Evolutionary conservation across 2,888 invertebrate genomes (phyloP), one percentile per base, ranked within the genome.

Genomic region (Chrysomela aeneicollis): DNA sequence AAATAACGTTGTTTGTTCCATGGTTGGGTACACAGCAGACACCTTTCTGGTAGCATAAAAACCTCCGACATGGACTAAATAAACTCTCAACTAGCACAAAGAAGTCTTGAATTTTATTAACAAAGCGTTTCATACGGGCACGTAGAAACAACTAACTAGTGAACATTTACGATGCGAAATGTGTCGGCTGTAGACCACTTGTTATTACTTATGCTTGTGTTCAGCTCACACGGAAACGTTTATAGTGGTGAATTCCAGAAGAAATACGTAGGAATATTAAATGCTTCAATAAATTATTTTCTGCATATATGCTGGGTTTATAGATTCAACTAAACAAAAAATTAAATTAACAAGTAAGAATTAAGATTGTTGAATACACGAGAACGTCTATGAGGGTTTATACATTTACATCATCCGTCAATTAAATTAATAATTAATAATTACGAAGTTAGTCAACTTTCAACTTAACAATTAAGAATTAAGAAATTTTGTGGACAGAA

Each of bases 41-140:
- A 68, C 67, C 68, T 68, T 68, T 70, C 60, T 50, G 61, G 54
- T 52, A 53, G 68, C 26, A 26, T 63, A 67, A 67, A 63, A 65
- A 70, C 58, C 57, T 55, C 57, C 37, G 59, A 49, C 65, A 63
- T 70, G 66, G 70, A 72, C 70, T 70, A 72, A 74, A 74, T 75
- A 71, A 74, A 74, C 70, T 73, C 69, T 67, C 66, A 69, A 71
- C 67, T 70, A 57, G 66, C 64, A 75, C 72, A 75, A 75, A 73
- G 75, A 70, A 70, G 72, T 74, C 74, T 75, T 74, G 73, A 74
- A 75, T 74, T 74, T 74, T 71, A 63, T 63, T 60, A 72, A 75
- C 74, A 74, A 75, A 74, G 75, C 70, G 12, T 42, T 71, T 71
- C 68, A 70, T 67, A 67, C 49, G 53, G 68, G 69, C 71, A 70